Evolutionary conservation across 2,888 invertebrate species (phyloP), one percentile per base, ranked within the genome.

Genomic region (Drosophila siamana): DNA sequence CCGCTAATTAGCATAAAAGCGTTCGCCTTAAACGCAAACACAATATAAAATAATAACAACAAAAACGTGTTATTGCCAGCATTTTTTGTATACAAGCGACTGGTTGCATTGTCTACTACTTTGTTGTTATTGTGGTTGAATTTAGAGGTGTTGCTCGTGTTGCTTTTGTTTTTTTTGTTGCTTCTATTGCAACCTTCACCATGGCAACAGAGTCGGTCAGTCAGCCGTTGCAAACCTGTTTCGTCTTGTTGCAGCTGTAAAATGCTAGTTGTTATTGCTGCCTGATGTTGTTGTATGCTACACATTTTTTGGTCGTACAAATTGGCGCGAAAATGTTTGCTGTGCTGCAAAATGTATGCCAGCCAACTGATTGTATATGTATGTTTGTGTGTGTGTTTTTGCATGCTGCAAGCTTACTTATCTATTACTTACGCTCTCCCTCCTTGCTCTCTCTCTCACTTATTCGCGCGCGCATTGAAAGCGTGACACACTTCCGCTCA

Each of bases 301-400:
- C 80, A 74, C 64, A 86, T 88, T 77, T 48, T 72, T 69, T 67
- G 64, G 41, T 62, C 48, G 24, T 56, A 69, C 61, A 85, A 85
- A 86, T 85, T 85, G 85, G 85, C 88, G 85, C 85, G 81, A 85
- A 85, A 85, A 86, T 44, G 62, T 78, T 88, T 76, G 57, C 80
- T 80, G 88, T 80, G 88, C 88, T 83, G 83, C 70, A 73, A 70
- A 80, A 86, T 78, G 80, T 80, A 64, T 87, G 81, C 68, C 84
- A 69, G 56, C 46, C 63, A 15, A 30, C 28, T 55, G 38, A 43
- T 19, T 46, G 19, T 54, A 33, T n/a, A n/a, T 26, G 4, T 9
- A 19, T 7, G 15, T 30, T 13, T 9, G 13, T 33, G 46, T 36
- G 9, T 52, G 43, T 50, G 15, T 28, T 16, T 48, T 38, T 57